phyloP scores from a whole-genome alignment of 2,888 invertebrate genomes.

The Leucozona laternaria region DNA sequence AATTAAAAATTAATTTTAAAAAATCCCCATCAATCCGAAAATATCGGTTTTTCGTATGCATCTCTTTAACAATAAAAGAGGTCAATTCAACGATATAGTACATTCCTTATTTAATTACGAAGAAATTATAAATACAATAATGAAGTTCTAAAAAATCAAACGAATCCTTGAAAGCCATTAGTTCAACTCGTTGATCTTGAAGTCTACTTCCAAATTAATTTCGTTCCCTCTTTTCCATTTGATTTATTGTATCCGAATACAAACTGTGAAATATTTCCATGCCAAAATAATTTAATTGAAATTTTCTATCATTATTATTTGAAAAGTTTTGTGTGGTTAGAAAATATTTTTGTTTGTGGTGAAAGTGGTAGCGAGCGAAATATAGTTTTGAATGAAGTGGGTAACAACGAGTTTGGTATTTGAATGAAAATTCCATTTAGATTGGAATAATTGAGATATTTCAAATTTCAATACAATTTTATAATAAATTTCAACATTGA shows the following conservation, averaged over 20 bases:
- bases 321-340: conserved; percentile 7
- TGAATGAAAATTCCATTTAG: conserved; percentile 3
- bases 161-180: background rate
- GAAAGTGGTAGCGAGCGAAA: background rate
- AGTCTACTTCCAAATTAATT: background rate
- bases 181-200: background rate
- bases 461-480: background rate
- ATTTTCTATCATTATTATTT: conserved; percentile 29
- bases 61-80: too few relatives aligned
- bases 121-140: background rate
- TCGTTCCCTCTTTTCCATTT: background rate
- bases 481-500: background rate
- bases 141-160: too few relatives aligned
- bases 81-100: too few relatives aligned
- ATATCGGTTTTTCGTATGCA: too few relatives aligned
- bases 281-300: conserved; percentile 22
- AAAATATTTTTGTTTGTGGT: background rate
- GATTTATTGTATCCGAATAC: conserved; percentile 5
- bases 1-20: too few relatives aligned
- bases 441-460: conserved; percentile 21
- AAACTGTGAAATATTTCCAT: conserved; percentile 13
- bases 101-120: too few relatives aligned
- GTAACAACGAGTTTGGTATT: background rate
- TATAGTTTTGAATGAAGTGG: background rate
- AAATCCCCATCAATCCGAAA: too few relatives aligned